phyloP scores from a whole-genome alignment of 2,113 vertebrate species.

The Pogonocichla stellata region DNA sequence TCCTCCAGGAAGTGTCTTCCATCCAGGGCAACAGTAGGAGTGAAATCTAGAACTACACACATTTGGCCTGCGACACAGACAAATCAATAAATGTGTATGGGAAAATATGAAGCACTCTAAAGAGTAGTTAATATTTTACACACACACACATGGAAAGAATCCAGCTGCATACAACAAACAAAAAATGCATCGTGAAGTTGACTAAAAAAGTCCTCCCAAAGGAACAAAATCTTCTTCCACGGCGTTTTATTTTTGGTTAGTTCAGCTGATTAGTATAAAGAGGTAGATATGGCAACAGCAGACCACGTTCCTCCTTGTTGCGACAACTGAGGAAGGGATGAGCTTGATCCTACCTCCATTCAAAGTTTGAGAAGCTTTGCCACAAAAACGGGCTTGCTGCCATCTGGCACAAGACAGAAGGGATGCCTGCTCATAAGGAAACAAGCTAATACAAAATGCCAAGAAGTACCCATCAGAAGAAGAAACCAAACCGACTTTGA shows the following conservation, averaged over 20 bases:
- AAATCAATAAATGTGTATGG: neutral
- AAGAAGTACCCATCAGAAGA: neutral
- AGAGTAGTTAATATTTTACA: neutral
- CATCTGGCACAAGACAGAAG: neutral
- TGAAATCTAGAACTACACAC: slow-evolving; percentile 82
- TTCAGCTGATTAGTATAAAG: neutral
- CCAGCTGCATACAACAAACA: neutral
- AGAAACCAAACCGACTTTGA: neutral
- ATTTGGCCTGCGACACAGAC: slow-evolving; percentile 74
- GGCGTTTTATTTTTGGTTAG: neutral
- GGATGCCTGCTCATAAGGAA: neutral
- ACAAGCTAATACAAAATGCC: neutral
- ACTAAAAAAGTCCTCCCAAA: neutral
- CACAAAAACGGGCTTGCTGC: neutral
- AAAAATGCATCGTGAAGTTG: rapidly evolving
- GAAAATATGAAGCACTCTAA: neutral
- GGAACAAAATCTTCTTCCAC: neutral
- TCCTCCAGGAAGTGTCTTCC: slow-evolving; percentile 79
- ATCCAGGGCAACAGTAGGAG: slow-evolving; percentile 81
- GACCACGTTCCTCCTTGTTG: neutral
- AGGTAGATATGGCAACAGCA: neutral
- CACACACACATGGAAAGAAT: neutral
- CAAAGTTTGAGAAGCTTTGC: neutral
- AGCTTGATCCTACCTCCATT: neutral
- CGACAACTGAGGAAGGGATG: neutral